Base-by-base conservation (phyloP, 2,113 vertebrate species). In the Lathamus discolor region DNA sequence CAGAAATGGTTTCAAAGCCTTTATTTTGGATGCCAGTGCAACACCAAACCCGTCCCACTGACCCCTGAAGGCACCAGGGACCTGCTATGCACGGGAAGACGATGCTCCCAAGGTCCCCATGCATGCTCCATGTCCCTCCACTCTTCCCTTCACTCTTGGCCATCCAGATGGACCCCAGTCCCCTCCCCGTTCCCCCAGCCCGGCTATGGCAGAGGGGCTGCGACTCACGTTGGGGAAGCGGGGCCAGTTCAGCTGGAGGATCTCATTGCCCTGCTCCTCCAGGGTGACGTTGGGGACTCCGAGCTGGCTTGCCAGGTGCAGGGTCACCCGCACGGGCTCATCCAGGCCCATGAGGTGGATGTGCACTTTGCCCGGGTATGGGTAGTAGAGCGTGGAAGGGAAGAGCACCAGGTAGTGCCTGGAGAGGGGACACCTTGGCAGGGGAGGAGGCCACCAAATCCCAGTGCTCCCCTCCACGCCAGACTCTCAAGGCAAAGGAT, bases 191-290 rank as follows among this genome's bases (percentile, higher is more conserved):
- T 41, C 13, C 48, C 62, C 23, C 63, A 55, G 27, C 13, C 35
- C 0, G 0, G n/a, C 27, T 62, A 33, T 52, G 25, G 46, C 35
- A 33, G 16, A 0, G 3, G 46, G 25, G 39, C 18, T 3, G 0
- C 18, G 31, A 52, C 92, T 86, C 51, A 86, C 64, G 0, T 29
- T 64, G 57, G 70, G 31, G 69, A 76, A 75, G 57, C 1, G 6
- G 11, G 87, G 76, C 92, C 87, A 70, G 39, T 66, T 22, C 70
- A 90, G 64, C 57, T 41, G 76, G 15, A 90, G 77, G 44, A 59
- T 35, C 2, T 5, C 52, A 2, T 7, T 72, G 51, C 35, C 70
- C 66, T 64, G 73, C 16, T 43, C 15, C 77, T 90, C 70, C 87
- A 90, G 51, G 70, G 64, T 70, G 29, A 77, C 0, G 1, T 4